Evolutionary conservation across 1,140 invertebrate genomes (phyloP), one percentile per base, ranked within the genome.

Genomic region (Idris sp.): DNA sequence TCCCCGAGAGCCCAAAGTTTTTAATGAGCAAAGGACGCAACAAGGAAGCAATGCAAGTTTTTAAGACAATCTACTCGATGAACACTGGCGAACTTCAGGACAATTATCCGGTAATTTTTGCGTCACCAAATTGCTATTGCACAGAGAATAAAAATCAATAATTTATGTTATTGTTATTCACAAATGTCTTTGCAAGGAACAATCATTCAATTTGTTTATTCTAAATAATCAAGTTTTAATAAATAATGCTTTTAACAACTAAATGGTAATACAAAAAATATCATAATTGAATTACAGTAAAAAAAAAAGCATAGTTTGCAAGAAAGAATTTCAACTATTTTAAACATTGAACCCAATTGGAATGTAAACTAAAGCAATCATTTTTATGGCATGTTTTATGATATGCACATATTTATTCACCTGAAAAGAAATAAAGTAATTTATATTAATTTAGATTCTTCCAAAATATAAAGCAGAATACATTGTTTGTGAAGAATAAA

Each of bases 1-100:
- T 95, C 2, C 92, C 93, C 0, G 95, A 96, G 81, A 95, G 93
- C 78, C 94, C 94, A 3, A 95, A 95, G 83, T 96, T 93, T 81
- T 84, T 95, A 0, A 93, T 96, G 90, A 91, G 92, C 0, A 87
- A 90, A 75, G 92, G 92, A 48, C 89, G 90, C 35, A 92, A 92
- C 61, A 87, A 90, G 0, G 91, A 93, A 73, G 92, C 93, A 0
- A 76, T 93, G 38, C 49, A 85, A 18, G 86, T 93, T 0, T 91
- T 93, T 46, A 79, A 80, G 28, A 87, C 72, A 25, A 91, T 93
- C 4, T 93, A 90, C 72, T 77, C 81, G 0, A 77, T 88, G 2
- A 94, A 94, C 68, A 92, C 89, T 7, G 89, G 90, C 2, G 88
- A 89, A 68, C 82, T 89, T 1, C 77, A 82, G n/a, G 89, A 91